Percentiles rank a stretch among this genome's conserved stretches.
These are phyloP conservation scores for Eriosoma lanigerum DNA, from an alignment of 1,140 invertebrate species.

Conservation along the genomic window DNA sequence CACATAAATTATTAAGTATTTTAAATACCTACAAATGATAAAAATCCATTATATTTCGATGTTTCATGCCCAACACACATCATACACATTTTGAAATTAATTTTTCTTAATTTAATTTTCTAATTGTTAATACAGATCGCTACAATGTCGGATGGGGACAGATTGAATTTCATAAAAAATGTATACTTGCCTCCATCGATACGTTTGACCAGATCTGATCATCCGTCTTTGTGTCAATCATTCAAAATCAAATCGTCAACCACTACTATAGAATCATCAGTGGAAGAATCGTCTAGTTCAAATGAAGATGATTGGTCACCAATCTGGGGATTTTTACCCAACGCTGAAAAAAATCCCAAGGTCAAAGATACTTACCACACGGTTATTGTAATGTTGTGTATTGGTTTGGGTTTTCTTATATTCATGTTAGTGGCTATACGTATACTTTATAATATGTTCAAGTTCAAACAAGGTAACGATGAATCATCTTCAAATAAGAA, in stretches of 20 bases:
- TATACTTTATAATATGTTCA: slow-evolving; percentile 25
- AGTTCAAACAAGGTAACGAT: not conserved
- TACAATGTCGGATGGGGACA: slow-evolving; percentile 13
- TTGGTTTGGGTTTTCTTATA: slow-evolving; percentile 25
- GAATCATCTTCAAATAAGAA: not conserved
- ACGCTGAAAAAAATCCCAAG: not conserved
- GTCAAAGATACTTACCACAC: not conserved
- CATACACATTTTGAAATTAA: no score
- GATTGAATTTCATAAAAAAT: slow-evolving; percentile 33
- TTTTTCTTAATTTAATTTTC: no score
- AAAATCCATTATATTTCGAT: no score
- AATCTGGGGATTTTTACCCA: slow-evolving; percentile 33
- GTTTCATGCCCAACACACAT: no score
- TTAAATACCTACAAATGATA: no score
- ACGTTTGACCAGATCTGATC: not conserved
- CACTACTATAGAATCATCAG: not conserved
- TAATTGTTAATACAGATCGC: slow-evolving; percentile 8
- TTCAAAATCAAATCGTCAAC: not conserved
- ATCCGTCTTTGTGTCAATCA: not conserved
- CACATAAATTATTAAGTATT: no score
- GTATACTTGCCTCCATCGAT: slow-evolving; percentile 6
- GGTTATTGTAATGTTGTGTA: not conserved
- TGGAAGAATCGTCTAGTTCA: not conserved
- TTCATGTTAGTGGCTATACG: slow-evolving; percentile 32
- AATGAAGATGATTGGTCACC: slow-evolving; percentile 30